Base-by-base conservation (phyloP, 2,888 invertebrate species). In the Melieria picta region DNA sequence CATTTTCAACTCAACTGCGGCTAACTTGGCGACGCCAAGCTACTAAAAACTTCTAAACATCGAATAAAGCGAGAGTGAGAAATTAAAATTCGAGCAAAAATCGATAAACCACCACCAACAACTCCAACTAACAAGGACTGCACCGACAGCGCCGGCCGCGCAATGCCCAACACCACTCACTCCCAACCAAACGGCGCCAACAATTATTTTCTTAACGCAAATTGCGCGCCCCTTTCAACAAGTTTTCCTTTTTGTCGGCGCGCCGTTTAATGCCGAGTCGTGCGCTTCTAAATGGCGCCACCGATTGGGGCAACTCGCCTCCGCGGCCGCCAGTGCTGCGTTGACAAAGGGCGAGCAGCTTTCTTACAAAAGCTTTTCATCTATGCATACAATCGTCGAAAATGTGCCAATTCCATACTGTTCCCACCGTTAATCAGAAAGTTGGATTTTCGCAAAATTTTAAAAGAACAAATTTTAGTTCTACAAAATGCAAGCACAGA, bases 341-440 rank as follows among this genome's bases (percentile, higher is more conserved):
- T 5, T 9, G 52, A 52, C 52, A 52, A 52, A n/a, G 13, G 52
- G 52, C n/a, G 52, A 52, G 52, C 4, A 52, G 52, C 52, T 52
- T 52, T 52, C 13, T 71, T 71, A 57, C 66, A 62, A 63, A 69
- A 70, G 70, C 70, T 73, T 73, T 73, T 52, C 45, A 50, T 67
- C 60, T 67, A 60, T 50, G 50, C 58, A 58, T 50, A 67, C 67
- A 52, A 52, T 48, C 55, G 43, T 52, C 57, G 13, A 13, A 55
- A 48, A 60, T 62, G 71, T 75, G 72, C 69, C 72, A 72, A 66
- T 75, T 74, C 76, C 71, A 71, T 74, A 77, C 75, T 67, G 72
- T 78, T 75, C 72, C 75, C 11, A 16, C 64, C 3, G 30, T 30
- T 30, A 30, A 30, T 30, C 30, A 30, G 30, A 30, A 30, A 30